These are phyloP conservation scores for Morus bassanus DNA, from an alignment of 2,797 vertebrate genomes.

Conservation along the genomic window DNA sequence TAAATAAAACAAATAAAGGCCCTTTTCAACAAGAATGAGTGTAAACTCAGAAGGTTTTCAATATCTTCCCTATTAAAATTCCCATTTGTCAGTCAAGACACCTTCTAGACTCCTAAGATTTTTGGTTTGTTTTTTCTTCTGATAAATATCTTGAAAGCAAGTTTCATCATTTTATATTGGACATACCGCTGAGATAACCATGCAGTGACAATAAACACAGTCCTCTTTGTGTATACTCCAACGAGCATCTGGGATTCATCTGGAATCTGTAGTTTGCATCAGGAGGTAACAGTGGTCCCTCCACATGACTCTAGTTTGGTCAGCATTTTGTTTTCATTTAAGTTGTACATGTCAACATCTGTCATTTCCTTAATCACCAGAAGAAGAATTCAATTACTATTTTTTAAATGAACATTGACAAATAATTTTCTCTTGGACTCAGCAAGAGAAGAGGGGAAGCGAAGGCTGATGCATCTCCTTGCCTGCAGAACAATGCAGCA, in stretches of 20 bases:
- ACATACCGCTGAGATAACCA: conserved; percentile 27
- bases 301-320: conserved; percentile 8
- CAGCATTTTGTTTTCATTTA: conserved; percentile 60
- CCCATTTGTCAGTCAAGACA: conserved; percentile 22
- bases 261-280: conserved; percentile 50
- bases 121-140: conserved; percentile 21
- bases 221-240: conserved; percentile 37
- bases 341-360: conserved; percentile 38
- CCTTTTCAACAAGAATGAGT: neutral
- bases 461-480: neutral
- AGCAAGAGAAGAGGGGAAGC: neutral
- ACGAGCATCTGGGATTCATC: conserved; percentile 66
- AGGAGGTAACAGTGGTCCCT: conserved; percentile 43
- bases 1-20: neutral
- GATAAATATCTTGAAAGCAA: conserved; percentile 47
- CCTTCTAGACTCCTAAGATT: neutral
- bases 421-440: conserved; percentile 25
- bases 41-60: neutral
- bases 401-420: conserved; percentile 41
- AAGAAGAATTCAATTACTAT: conserved; percentile 52
- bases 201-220: conserved; percentile 59
- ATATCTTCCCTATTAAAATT: conserved; percentile 26
- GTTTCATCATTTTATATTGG: conserved; percentile 44
- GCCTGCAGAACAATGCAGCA: neutral
- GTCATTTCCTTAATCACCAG: conserved; percentile 47